phyloP scores from a whole-genome alignment of 1,140 invertebrate genomes.

The Zaprionus capensis region DNA sequence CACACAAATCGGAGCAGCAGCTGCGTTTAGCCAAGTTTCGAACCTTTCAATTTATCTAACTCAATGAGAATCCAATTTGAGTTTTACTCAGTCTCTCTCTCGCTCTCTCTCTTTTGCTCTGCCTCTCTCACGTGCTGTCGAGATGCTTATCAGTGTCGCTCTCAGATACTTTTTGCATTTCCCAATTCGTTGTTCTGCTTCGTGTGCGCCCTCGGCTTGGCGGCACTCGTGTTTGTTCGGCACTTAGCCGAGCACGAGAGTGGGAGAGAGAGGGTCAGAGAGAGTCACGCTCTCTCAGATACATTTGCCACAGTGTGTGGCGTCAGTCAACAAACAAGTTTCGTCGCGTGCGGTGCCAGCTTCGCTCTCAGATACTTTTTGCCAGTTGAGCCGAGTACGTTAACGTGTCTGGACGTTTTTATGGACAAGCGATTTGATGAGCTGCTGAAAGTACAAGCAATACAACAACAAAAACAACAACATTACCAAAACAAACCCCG shows the following conservation, averaged over 20 bases:
- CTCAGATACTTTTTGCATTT: constrained; percentile 58
- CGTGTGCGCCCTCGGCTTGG: constrained; percentile 16
- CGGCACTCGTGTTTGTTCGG: constrained; percentile 12
- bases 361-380: constrained; percentile 55
- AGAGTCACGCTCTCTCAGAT: constrained; percentile 6
- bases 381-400: constrained; percentile 62
- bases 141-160: constrained; percentile 18
- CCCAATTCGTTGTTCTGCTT: constrained; percentile 34
- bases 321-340: constrained; percentile 48
- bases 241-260: constrained; percentile 7
- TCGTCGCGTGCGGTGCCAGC: constrained; percentile 39
- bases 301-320: neutral
- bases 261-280: neutral
- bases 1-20: neutral
- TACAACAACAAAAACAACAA: constrained; percentile 5
- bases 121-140: neutral
- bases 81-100: constrained; percentile 21
- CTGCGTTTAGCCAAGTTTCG: constrained; percentile 45
- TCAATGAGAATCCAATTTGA: constrained; percentile 73
- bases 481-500: constrained; percentile 3
- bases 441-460: neutral
- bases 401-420: constrained; percentile 61
- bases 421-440: constrained; percentile 39
- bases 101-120: neutral
- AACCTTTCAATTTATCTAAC: constrained; percentile 58